Evolutionary conservation across 1,140 invertebrate species (phyloP), one percentile per base, ranked within the genome.

Genomic region (Metaphire vulgaris): DNA sequence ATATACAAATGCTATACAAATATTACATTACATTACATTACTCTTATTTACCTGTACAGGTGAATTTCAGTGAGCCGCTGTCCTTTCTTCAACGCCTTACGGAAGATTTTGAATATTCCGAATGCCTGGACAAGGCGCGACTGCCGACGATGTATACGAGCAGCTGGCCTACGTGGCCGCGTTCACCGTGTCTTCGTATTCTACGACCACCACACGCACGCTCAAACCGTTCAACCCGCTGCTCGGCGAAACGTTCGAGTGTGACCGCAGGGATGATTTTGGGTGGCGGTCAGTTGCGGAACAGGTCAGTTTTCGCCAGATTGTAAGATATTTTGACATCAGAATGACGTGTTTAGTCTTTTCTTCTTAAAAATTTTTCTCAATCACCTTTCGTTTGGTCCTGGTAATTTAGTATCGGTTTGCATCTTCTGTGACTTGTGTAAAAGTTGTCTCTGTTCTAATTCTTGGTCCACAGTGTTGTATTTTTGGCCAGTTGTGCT

Each of bases 41-140:
- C 74, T 77, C 74, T 76, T 1, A 0, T 32, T 71, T n/a, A 6
- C 1, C 30, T 69, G 1, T 83, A 34, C 81, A 90, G 83, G 95
- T 99, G 21, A 99, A 99, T 89, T 99, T 99, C 87, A 98, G 94
- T 81, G 98, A 99, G 88, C 98, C 98, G 1, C 87, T 99, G 69
- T 99, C 96, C 21, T 97, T 99, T 92, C 88, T 99, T 76, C 98
- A 99, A 88, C 89, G 97, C 80, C 88, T 99, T 74, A 95, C 93
- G 0, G 97, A 99, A 89, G 97, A 99, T 85, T 97, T 96, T 87
- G 98, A 99, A 87, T 99, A 99, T 87, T 91, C 95, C 21, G 89
- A 92, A 33, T 90, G 98, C 68, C 89, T 99, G 73, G 96, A 99
- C 86, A 88, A 89, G 83, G 92, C 91, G 41, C 41, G 21, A 21